Evolutionary conservation across 2,888 invertebrate genomes (phyloP).

Genomic region (Cryptocheilus praepositus): DNA sequence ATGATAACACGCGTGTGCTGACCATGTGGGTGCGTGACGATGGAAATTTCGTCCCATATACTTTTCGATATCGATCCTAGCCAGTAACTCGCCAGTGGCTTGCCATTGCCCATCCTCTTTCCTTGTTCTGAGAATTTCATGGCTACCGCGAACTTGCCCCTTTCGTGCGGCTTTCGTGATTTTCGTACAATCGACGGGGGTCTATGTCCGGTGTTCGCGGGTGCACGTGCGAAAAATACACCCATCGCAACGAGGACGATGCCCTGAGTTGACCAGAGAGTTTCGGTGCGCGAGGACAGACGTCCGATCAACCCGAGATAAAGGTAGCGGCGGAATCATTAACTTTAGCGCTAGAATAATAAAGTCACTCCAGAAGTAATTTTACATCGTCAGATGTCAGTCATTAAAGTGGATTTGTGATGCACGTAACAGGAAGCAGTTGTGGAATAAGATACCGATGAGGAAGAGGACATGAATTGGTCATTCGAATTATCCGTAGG

Average conservation of each 20-base stretch:
- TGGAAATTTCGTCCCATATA: slow-evolving; percentile 29
- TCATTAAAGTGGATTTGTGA: not conserved
- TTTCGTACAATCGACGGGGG: not conserved
- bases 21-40: slow-evolving; percentile 25
- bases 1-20: no score
- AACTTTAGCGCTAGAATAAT: not conserved
- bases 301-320: no score
- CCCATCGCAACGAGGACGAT: no score
- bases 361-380: no score
- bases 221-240: not conserved
- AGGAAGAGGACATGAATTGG: slow-evolving; percentile 72
- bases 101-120: slow-evolving; percentile 21
- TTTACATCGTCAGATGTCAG: no score
- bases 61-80: slow-evolving; percentile 49
- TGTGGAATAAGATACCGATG: slow-evolving; percentile 63
- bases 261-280: not conserved
- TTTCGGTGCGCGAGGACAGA: not conserved
- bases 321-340: not conserved
- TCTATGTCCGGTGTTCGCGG: not conserved
- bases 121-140: slow-evolving; percentile 21
- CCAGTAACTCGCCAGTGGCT: slow-evolving; percentile 16
- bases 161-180: not conserved
- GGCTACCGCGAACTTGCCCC: slow-evolving; percentile 23
- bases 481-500: slow-evolving; percentile 69
- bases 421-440: slow-evolving; percentile 48